Evolutionary conservation across 1,140 invertebrate species (phyloP), one percentile per base, ranked within the genome.

Genomic region (Oncopeltus fasciatus): DNA sequence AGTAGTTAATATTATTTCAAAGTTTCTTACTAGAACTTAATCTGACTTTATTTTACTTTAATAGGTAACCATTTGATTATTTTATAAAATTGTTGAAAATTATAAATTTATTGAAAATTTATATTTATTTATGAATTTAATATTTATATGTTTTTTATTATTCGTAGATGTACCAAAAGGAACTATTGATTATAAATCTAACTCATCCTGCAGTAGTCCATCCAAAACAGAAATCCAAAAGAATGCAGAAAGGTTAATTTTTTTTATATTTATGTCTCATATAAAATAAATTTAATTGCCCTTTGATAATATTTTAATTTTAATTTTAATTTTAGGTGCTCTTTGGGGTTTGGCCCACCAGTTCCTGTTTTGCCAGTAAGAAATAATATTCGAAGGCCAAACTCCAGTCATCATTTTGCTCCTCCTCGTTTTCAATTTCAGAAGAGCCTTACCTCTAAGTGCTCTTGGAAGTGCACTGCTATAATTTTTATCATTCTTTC

Each of bases 381-480:
- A 64, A 87, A 86, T 71, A 85, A 84, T 70, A 76, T 85, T 66
- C 78, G 81, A 61, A 73, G 79, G 61, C 76, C 80, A 29, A 76
- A 77, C 68, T 78, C 81, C 33, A 78, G 78, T 60, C 80, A 70
- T 56, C 70, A 83, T 69, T 83, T 84, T 68, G 79, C 83, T 26
- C 81, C 81, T 24, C 81, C 81, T 24, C 76, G 86, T 33, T 88
- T 90, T 73, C 90, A 93, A 73, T 90, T 92, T 70, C 85, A 88
- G 70, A 93, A 94, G 77, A 87, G 86, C 65, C 79, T 89, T 67
- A 83, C 88, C 26, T 89, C 87, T 38, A 82, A 82, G 73, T 95
- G 91, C 74, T 88, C 86, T 57, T 94, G 91, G 88, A 89, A 89
- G 74, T 88, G 91, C 72, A 84, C 90, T 57, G 88, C 90, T 24